Conservation (phyloP, 2,888 invertebrate genomes). For the Sinohyriopsis cumingii region DNA sequence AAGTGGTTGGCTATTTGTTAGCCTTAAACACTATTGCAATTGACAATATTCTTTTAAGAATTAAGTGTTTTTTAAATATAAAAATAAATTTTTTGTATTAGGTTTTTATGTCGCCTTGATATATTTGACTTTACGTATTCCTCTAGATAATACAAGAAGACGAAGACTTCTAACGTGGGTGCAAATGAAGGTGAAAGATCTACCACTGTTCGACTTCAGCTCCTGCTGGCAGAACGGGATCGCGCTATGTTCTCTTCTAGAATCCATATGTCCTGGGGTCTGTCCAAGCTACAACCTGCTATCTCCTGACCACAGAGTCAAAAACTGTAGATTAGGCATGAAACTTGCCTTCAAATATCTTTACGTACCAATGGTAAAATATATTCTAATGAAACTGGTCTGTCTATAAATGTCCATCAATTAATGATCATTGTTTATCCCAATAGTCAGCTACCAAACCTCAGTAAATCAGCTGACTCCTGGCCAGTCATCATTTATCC, state of each 20-base stretch:
- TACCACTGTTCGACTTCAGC: constrained; percentile 53
- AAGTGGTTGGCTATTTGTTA: too few species aligned
- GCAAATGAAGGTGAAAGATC: constrained; percentile 42
- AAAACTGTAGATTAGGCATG: constrained; percentile 69
- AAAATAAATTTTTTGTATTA: too few species aligned
- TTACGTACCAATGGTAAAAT: constrained; percentile 59
- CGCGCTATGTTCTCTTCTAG: constrained; percentile 67
- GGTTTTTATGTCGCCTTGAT: too few species aligned
- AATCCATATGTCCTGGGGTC: constrained; percentile 67
- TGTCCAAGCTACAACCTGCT: constrained; percentile 67
- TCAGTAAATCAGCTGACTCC: too few species aligned
- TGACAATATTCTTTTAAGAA: too few species aligned
- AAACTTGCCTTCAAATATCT: constrained; percentile 64
- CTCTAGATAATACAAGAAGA: constrained; percentile 6
- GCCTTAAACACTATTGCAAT: too few species aligned
- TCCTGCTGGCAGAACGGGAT: constrained; percentile 70
- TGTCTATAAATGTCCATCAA: too few species aligned
- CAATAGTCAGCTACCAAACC: too few species aligned
- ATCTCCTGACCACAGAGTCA: constrained; percentile 61
- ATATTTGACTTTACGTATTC: not conserved
- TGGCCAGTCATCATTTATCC: too few species aligned
- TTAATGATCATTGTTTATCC: too few species aligned
- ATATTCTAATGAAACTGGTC: not conserved
- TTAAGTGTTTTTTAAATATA: too few species aligned
- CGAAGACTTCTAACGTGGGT: constrained; percentile 58